Conservation (phyloP, 2,888 invertebrate genomes). For the Sisyra nigra region DNA sequence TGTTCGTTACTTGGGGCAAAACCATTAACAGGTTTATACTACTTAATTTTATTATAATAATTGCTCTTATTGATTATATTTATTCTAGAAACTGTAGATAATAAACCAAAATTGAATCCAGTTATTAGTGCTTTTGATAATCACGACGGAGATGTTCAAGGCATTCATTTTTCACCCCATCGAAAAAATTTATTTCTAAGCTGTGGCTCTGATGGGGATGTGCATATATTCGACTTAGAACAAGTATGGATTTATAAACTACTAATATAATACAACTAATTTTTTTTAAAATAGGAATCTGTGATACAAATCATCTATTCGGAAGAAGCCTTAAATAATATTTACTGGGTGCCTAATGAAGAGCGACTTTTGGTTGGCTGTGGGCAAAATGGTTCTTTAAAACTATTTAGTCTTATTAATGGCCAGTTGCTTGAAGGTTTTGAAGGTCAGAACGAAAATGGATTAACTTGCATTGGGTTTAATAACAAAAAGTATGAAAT, state of each 20-base stretch:
- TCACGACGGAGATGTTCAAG: conserved; percentile 23
- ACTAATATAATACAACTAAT: too few relatives aligned
- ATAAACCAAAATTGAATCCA: conserved; percentile 22
- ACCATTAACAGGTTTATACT: conserved; percentile 17
- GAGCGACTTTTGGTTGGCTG: conserved; percentile 23
- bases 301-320: conserved; percentile 24
- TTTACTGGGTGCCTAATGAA: conserved; percentile 22
- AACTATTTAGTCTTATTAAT: conserved; percentile 21
- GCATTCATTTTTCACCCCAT: conserved; percentile 23
- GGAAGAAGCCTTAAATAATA: conserved; percentile 16
- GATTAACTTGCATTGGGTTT: conserved; percentile 14
- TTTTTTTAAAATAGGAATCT: conserved; percentile 21
- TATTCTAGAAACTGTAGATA: conserved; percentile 16
- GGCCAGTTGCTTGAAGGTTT: conserved; percentile 18
- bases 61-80: neutral
- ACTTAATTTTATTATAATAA: neutral
- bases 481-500: conserved; percentile 15
- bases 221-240: conserved; percentile 23
- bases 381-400: conserved; percentile 19
- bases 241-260: conserved; percentile 24
- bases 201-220: conserved; percentile 23
- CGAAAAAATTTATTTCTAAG: conserved; percentile 25
- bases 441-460: conserved; percentile 11
- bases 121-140: conserved; percentile 24
- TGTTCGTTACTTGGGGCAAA: conserved; percentile 25